These are phyloP conservation scores for Cryptus armator DNA, from an alignment of 2,888 invertebrate genomes.

Conservation along the genomic window DNA sequence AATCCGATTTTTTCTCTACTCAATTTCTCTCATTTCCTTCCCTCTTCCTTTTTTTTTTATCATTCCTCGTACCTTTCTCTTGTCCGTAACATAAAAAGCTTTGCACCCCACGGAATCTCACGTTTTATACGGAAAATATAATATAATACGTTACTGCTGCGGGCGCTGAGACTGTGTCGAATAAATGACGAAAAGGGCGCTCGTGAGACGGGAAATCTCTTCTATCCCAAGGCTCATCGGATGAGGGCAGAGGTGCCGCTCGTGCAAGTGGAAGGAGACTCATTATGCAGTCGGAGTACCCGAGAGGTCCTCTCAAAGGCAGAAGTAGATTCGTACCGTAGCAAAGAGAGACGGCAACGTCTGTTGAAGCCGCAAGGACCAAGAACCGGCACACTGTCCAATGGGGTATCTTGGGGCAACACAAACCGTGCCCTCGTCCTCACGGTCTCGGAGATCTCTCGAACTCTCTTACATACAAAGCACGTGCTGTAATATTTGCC, in stretches of 20 bases:
- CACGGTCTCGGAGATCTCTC: slow-evolving; percentile 29
- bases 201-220: background rate
- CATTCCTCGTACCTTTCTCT: slow-evolving; percentile 21
- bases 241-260: slow-evolving; percentile 26
- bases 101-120: slow-evolving; percentile 8
- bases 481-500: slow-evolving; percentile 29
- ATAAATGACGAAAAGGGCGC: slow-evolving; percentile 41
- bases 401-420: slow-evolving; percentile 14
- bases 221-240: slow-evolving; percentile 16
- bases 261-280: slow-evolving; percentile 75
- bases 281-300: slow-evolving; percentile 76
- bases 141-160: slow-evolving; percentile 39
- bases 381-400: slow-evolving; percentile 18
- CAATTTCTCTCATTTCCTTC: slow-evolving; percentile 31
- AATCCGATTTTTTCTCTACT: slow-evolving; percentile 75
- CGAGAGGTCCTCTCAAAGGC: slow-evolving; percentile 73
- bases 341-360: slow-evolving; percentile 17
- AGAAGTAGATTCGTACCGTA: slow-evolving; percentile 43
- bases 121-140: slow-evolving; percentile 25
- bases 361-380: slow-evolving; percentile 34
- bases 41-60: slow-evolving; percentile 23
- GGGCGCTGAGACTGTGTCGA: slow-evolving; percentile 26
- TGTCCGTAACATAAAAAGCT: slow-evolving; percentile 43
- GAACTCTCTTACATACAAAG: slow-evolving; percentile 43
- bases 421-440: slow-evolving; percentile 21